phyloP scores from a whole-genome alignment of 2,888 invertebrate genomes.

The Netelia melanura region DNA sequence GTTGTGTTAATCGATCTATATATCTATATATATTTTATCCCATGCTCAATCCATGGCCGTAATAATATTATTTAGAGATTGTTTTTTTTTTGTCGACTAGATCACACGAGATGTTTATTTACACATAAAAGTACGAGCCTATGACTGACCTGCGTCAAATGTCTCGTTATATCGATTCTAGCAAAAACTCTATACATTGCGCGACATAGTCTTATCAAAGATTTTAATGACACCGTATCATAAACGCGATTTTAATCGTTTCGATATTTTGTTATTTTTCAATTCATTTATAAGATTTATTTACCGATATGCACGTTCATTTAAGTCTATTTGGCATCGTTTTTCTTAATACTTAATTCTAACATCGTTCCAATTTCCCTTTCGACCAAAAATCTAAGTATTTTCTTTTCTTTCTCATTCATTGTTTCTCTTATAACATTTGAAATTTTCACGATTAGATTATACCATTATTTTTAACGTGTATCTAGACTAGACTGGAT shows the following conservation, averaged over 20 bases:
- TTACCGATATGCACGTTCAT: conserved; percentile 52
- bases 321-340: conserved; percentile 65
- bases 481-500: conserved; percentile 35
- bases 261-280: conserved; percentile 1
- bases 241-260: not conserved
- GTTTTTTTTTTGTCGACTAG: conserved; percentile 37
- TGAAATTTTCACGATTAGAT: conserved; percentile 48
- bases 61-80: conserved; percentile 16
- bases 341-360: conserved; percentile 54
- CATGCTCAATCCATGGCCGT: conserved; percentile 12
- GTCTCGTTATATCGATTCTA: conserved; percentile 43
- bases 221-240: conserved; percentile 8
- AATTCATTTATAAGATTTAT: conserved; percentile 1
- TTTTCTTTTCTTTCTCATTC: conserved; percentile 1
- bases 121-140: conserved; percentile 42
- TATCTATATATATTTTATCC: conserved; percentile 10
- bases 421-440: not conserved
- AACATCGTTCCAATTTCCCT: conserved; percentile 10
- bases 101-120: conserved; percentile 48
- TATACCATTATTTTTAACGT: conserved; percentile 25
- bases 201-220: conserved; percentile 25
- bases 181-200: conserved; percentile 33
- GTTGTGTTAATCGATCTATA: conserved; percentile 15
- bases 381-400: not conserved
- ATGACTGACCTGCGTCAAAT: conserved; percentile 39